A percentile compares a stretch with the other conserved stretches of the same genome.
Conservation (phyloP, 2,888 invertebrate species). For the Lasioglossum leucozonium region DNA sequence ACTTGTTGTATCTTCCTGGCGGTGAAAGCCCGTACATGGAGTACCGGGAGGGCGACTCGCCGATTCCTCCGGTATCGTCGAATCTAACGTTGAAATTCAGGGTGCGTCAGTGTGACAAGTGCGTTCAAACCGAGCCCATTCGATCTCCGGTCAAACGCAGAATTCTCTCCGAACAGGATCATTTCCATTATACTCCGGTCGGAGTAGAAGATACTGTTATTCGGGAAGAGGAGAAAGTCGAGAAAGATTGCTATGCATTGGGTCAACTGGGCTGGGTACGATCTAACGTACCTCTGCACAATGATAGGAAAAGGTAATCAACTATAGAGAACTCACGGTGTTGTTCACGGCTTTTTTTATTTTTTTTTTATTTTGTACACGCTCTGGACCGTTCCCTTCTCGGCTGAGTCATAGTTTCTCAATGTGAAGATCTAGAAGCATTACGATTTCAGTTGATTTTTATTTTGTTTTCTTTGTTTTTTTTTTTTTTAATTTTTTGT, state of each 20-base stretch:
- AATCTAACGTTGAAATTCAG: conserved; percentile 88
- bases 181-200: conserved; percentile 77
- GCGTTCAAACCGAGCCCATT: conserved; percentile 83
- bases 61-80: conserved; percentile 85
- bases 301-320: conserved; percentile 82
- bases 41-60: conserved; percentile 83
- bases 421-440: neutral
- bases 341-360: conserved; percentile 28
- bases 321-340: conserved; percentile 28
- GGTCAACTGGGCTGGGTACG: conserved; percentile 78
- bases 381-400: conserved; percentile 13
- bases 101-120: conserved; percentile 86
- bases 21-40: conserved; percentile 85
- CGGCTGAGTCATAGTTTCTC: neutral
- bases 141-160: conserved; percentile 82
- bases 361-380: conserved; percentile 21
- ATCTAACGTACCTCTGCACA: conserved; percentile 79
- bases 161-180: conserved; percentile 81
- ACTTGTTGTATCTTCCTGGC: conserved; percentile 81
- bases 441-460: neutral
- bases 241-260: conserved; percentile 78
- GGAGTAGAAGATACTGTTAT: conserved; percentile 67
- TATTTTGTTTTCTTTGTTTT: neutral
- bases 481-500: neutral
- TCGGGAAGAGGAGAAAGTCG: conserved; percentile 68